These are phyloP conservation scores for Macroteleia sp. DNA, from an alignment of 2,888 invertebrate species.

Conservation along the genomic window DNA sequence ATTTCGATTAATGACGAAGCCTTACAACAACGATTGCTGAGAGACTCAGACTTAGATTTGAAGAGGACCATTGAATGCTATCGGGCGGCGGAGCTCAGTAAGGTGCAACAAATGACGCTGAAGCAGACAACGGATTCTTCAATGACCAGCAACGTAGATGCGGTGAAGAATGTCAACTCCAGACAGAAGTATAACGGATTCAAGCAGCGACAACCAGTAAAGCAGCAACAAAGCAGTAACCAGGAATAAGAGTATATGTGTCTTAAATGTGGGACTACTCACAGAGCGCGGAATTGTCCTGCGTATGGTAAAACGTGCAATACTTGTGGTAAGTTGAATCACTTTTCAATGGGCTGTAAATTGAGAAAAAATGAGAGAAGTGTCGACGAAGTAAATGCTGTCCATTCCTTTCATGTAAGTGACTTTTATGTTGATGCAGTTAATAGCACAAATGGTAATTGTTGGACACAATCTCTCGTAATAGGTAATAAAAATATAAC, in stretches of 20 bases:
- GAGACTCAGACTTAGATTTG: constrained; percentile 55
- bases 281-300: background rate
- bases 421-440: constrained; percentile 18
- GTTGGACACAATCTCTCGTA: constrained; percentile 1
- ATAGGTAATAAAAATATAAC: too few species aligned
- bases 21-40: constrained; percentile 51
- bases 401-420: background rate
- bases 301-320: constrained; percentile 48
- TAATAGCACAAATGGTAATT: background rate
- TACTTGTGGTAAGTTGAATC: constrained; percentile 37
- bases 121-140: background rate
- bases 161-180: background rate
- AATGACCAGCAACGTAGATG: background rate
- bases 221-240: background rate
- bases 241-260: background rate
- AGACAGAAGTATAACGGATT: background rate
- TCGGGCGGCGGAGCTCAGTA: constrained; percentile 51
- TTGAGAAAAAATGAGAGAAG: background rate
- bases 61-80: constrained; percentile 43
- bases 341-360: constrained; percentile 37
- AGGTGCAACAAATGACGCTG: background rate
- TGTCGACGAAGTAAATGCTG: background rate
- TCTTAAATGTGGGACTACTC: constrained; percentile 1
- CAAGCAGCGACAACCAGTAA: background rate
- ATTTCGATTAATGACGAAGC: constrained; percentile 51